Percentiles rank a stretch among this genome's conserved stretches.
These are phyloP conservation scores for Rotaria sp. DNA, from an alignment of 2,888 invertebrate species.

Conservation along the genomic window DNA sequence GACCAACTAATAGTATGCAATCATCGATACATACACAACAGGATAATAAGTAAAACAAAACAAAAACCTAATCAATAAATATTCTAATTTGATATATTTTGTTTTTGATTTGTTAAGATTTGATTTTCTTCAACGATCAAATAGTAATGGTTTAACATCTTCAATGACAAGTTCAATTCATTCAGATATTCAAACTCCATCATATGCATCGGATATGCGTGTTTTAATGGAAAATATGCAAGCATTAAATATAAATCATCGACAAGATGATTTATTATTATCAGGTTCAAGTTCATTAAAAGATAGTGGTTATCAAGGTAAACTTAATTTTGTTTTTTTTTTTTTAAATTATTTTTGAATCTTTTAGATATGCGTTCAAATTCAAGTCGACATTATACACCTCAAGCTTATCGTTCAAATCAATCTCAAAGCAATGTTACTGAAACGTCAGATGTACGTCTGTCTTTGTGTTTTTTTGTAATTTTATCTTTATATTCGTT, in stretches of 20 bases:
- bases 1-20: neutral
- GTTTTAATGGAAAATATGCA: conserved; percentile 27
- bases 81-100: neutral
- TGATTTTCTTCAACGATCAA: conserved; percentile 19
- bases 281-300: conserved; percentile 8
- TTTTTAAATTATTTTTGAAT: neutral
- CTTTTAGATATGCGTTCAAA: neutral
- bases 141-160: conserved; percentile 9
- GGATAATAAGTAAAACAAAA: neutral
- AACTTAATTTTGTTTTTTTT: neutral
- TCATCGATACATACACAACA: neutral
- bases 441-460: neutral
- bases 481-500: neutral
- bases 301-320: conserved; percentile 9
- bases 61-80: too few species aligned
- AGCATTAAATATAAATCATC: conserved; percentile 28
- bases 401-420: conserved; percentile 18
- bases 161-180: conserved; percentile 42
- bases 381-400: conserved; percentile 3
- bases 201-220: conserved; percentile 48
- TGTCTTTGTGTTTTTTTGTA: too few species aligned
- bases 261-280: conserved; percentile 18
- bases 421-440: neutral
- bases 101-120: neutral
- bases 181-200: conserved; percentile 43